Percentiles rank a stretch among this genome's conserved stretches.
Conservation (phyloP, 37 sponge, comb jelly and placozoan species). For the Axinella damicornis region DNA sequence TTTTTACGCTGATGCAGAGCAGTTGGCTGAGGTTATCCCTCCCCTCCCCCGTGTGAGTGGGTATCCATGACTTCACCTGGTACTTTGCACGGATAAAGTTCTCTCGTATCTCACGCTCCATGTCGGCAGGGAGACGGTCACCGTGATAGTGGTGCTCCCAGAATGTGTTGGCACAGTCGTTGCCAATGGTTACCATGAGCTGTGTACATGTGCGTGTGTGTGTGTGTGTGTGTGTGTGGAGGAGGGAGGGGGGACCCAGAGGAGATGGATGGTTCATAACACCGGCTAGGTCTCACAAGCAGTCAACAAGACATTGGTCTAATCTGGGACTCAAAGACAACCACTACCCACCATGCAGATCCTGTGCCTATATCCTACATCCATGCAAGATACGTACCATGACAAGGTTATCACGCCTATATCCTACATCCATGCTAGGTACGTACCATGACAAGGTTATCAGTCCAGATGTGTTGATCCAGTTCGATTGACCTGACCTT, state of each 20-base stretch:
- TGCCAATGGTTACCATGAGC: conserved; percentile 80
- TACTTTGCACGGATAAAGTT: conserved; percentile 88
- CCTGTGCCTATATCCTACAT: too few species aligned
- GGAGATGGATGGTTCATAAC: background rate
- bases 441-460: conserved; percentile 68
- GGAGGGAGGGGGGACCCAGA: background rate
- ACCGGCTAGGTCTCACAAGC: too few species aligned
- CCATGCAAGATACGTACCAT: too few species aligned
- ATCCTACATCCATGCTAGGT: background rate
- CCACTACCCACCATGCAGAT: too few species aligned
- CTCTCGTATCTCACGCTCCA: conserved; percentile 79
- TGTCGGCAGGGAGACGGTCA: conserved; percentile 59
- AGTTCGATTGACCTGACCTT: conserved; percentile 90
- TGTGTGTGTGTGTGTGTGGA: background rate
- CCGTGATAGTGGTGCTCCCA: conserved; percentile 74
- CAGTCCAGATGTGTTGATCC: conserved; percentile 86
- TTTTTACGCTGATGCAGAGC: conserved; percentile 57
- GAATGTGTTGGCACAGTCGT: conserved; percentile 68
- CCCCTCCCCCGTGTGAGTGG: conserved; percentile 1
- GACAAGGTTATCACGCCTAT: too few species aligned
- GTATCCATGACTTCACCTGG: conserved; percentile 76
- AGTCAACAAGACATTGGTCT: background rate
- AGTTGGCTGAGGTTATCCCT: conserved; percentile 48
- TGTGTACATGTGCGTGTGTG: background rate
- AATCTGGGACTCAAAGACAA: background rate